Evolutionary conservation across 1,140 invertebrate species (phyloP), one percentile per base, ranked within the genome.

Genomic region (Eupristina koningsbergeri): DNA sequence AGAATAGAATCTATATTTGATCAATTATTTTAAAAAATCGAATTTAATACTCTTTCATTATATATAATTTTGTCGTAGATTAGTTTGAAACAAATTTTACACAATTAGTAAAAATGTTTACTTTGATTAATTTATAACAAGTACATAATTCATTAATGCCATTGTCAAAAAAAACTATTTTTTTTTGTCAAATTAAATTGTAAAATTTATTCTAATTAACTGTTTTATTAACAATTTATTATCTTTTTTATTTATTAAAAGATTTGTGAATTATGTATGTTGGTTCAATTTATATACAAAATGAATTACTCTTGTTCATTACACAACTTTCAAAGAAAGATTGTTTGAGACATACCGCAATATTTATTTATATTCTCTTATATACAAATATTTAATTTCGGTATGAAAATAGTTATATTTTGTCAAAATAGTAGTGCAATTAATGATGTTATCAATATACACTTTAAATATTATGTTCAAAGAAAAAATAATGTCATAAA

Each of bases 371-470:
- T 6, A 15, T 15, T n/a, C 22, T 19, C n/a, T n/a, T 71, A 8
- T n/a, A 71, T 41, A n/a, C 9, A 7, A 41, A 41, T 41, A 31
- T 41, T 71, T 71, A 41, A 71, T 71, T 71, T 41, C 19, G 67
- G 67, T 41, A 71, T 71, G 39, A 71, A 71, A 71, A 71, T 41
- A 41, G 7, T 26, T 69, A 39, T 71, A 31, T 67, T 36, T 36
- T 36, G n/a, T 41, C 8, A 71, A 71, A 71, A 19, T 7, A 36
- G 22, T 41, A 41, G 6, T 41, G 26, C 36, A 17, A 9, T 71
- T 71, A 69, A 69, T 69, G 31, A 17, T 67, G 11, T 69, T 64
- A 11, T 64, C 3, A 64, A 15, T 0, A 34, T 63, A n/a, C 26
- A 69, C 0, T 71, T 8, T 41, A 41, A 2, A 58, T 2, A 2